phyloP scores from a whole-genome alignment of 2,113 vertebrate genomes.

The Halcyon senegalensis region DNA sequence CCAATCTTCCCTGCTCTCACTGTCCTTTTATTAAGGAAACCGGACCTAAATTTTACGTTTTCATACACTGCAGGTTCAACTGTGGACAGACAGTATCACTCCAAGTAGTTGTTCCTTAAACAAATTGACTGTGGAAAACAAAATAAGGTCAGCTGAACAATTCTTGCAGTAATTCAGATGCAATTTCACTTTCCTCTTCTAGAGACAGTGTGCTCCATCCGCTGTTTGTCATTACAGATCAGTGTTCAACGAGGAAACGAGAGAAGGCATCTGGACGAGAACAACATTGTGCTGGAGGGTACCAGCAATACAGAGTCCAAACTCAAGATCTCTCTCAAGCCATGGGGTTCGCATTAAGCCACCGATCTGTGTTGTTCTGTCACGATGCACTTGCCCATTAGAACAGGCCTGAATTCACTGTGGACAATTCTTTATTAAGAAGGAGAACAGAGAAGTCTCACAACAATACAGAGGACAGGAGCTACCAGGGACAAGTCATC shows the following conservation, averaged over 20 bases:
- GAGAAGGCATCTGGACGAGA: neutral
- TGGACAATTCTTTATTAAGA: neutral
- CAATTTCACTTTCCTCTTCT: neutral
- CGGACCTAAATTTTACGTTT: neutral
- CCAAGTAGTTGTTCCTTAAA: neutral
- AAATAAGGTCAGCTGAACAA: constrained; percentile 28
- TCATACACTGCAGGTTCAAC: neutral
- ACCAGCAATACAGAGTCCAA: neutral
- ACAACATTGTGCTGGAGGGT: constrained; percentile 23
- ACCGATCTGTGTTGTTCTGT: constrained; percentile 28
- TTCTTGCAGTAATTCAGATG: neutral
- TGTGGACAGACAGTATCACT: neutral
- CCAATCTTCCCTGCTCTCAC: neutral
- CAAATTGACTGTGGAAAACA: neutral
- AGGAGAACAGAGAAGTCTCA: neutral
- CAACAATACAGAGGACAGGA: neutral
- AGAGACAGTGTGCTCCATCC: neutral
- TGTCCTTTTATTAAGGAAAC: neutral
- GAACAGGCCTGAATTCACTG: neutral
- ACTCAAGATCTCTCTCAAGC: neutral
- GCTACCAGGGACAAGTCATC: neutral
- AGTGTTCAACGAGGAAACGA: neutral
- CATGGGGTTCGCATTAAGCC: constrained; percentile 11
- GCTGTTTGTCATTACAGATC: neutral
- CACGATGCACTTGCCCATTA: neutral